Percentiles rank a stretch among this genome's conserved stretches.
These are phyloP conservation scores for Brachionus manjavacas DNA, from an alignment of 1,140 invertebrate species.

Conservation along the genomic window DNA sequence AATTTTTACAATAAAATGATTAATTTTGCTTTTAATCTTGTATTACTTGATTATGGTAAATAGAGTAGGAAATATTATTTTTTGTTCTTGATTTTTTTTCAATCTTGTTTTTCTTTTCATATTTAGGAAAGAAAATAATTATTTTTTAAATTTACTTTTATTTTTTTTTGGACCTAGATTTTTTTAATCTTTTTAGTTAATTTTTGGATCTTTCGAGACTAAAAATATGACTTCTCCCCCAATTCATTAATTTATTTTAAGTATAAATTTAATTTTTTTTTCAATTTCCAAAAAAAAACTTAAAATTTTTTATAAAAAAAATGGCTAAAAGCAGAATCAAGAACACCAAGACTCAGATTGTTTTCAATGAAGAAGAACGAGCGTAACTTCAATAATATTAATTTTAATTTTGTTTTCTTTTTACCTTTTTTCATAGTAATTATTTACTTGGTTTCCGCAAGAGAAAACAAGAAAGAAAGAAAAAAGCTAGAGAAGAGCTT, in stretches of 20 bases:
- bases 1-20: no score
- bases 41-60: no score
- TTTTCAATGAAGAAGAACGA: conserved; percentile 32
- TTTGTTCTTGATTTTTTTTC: no score
- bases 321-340: neutral
- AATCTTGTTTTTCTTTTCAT: no score
- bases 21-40: no score
- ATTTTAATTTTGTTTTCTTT: neutral
- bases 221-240: neutral
- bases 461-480: conserved; percentile 30
- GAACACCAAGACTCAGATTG: neutral
- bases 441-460: conserved; percentile 35
- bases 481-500: conserved; percentile 15
- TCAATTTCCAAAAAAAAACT: neutral
- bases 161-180: neutral
- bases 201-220: no score
- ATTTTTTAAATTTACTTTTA: no score
- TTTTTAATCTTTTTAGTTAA: no score
- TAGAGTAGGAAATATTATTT: no score
- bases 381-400: neutral
- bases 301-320: neutral
- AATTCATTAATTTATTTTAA: no score
- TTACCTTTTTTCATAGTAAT: neutral
- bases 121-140: no score
- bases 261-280: neutral